Conservation (phyloP, 2,888 invertebrate species). For the Lucinisca nassula region DNA sequence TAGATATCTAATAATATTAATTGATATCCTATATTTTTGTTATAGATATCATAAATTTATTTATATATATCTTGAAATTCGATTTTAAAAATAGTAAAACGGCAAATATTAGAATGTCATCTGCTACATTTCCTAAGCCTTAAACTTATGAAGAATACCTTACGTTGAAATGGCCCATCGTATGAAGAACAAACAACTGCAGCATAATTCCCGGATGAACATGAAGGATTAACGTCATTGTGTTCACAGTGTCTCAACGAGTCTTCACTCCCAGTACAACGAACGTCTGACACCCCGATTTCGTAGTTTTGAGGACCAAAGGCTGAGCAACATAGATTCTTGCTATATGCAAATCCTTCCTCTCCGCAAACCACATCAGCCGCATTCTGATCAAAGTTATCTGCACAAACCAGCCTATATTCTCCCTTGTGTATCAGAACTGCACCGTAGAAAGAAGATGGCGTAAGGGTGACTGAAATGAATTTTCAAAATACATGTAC, state of each 20-base stretch:
- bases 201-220: conserved; percentile 66
- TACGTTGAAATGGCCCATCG: not conserved
- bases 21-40: too few relatives aligned
- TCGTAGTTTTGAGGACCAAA: conserved; percentile 54
- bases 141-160: too few relatives aligned
- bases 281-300: conserved; percentile 76
- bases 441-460: conserved; percentile 56
- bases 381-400: conserved; percentile 91
- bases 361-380: conserved; percentile 89
- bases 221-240: conserved; percentile 29
- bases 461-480: conserved; percentile 6
- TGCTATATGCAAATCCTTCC: conserved; percentile 85
- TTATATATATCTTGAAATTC: too few relatives aligned
- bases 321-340: conserved; percentile 69
- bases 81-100: too few relatives aligned
- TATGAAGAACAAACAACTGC: conserved; percentile 62
- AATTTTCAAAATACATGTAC: too few relatives aligned
- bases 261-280: conserved; percentile 88
- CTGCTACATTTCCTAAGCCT: too few relatives aligned
- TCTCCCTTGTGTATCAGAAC: conserved; percentile 66
- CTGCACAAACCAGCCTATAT: conserved; percentile 91
- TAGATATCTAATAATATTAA: too few relatives aligned
- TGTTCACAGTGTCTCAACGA: conserved; percentile 59
- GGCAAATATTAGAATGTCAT: too few relatives aligned
- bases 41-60: too few relatives aligned